Base-by-base conservation (phyloP, 35 echinoderm and acorn worm species). In the Lytechinus pictus region DNA sequence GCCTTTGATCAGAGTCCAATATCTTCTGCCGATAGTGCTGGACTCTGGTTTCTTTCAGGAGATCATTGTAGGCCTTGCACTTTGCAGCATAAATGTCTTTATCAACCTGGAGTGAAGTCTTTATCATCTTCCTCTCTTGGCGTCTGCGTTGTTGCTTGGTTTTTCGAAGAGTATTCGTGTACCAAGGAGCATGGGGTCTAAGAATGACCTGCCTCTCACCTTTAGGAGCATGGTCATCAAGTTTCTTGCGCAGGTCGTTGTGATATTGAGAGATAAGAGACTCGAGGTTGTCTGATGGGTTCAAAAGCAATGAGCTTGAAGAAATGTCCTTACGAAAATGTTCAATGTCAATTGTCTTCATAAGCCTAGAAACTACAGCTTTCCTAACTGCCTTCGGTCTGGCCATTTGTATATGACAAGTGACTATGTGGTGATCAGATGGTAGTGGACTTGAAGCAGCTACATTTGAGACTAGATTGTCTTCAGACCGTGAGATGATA, bases 151-250 rank as follows among this genome's bases (percentile, higher is more conserved):
- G 33, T 44, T 44, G 33, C 33, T 44, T 44, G 33, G 33, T 44
- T 44, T 44, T 44, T 44, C 33, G 33, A 44, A 94, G 53, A 14
- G 10, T 10, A 24, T 94, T 94, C 21, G 52, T 58, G 56, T 94
- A 94, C 93, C 93, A 94, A 5, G 93, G 93, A 10, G 93, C 93
- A 24, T 94, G 93, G 8, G 93, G 93, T 28, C 93, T 10, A 28
- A 94, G 93, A 21, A 94, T 61, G 21, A 94, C 56, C 16, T 53
- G 9, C 7, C 27, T 94, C 56, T 94, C 93, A 8, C 10, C 60
- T 57, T 4, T 8, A 27, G 93, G 93, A 16, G 93, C 93, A 44
- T 94, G 93, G 27, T 94, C 29, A 8, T 94, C 93, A 54, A 94
- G 93, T 13, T 5, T 94, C 24, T 10, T 8, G 9, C 86, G 86